Base-by-base conservation (phyloP, 2,888 invertebrate species). In the Autographa gamma region DNA sequence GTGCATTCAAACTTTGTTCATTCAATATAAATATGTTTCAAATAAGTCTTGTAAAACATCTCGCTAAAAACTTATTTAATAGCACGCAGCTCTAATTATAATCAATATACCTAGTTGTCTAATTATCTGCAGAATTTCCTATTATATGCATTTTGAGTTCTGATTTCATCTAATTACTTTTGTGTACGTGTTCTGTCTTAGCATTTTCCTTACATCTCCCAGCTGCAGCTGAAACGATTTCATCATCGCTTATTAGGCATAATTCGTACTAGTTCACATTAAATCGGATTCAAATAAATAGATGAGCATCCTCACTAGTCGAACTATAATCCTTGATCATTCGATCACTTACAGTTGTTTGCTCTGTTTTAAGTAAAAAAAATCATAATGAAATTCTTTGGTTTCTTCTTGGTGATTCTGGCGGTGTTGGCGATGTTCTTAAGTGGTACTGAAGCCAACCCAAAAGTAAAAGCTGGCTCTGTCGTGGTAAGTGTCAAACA, bases 311-410 rank as follows among this genome's bases (percentile, higher is more conserved):
- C 60, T 9, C 54, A 63, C 54, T 61, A 74, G 31, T 74, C 52
- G 19, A n/a, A 7, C 18, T 31, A 54, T 66, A 54, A 64, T 61
- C 38, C 25, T 56, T 52, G 31, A 63, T 14, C 34, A 48, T 32
- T 56, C 52, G 34, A 63, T n/a, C 31, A 48, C 52, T 62, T 19
- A 6, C n/a, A 32, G 71, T 68, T 71, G 48, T 38, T 8, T 18
- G 25, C 61, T 66, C 43, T 13, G 48, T 34, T n/a, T 32, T n/a
- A 38, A n/a, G 7, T 61, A 43, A 14, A 16, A 38, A 48, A 16
- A 2, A 14, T 56, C 63, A 76, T 61, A 13, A 81, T 81, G 81
- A 81, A 81, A 69, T 70, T 74, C 60, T 14, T 67, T 16, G 64
- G 60, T 38, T 71, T 73, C n/a, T 64, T 81, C 31, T 9, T 81